These are phyloP conservation scores for Oophaga sylvatica DNA, from an alignment of 2,797 vertebrate species.

Conservation along the genomic window DNA sequence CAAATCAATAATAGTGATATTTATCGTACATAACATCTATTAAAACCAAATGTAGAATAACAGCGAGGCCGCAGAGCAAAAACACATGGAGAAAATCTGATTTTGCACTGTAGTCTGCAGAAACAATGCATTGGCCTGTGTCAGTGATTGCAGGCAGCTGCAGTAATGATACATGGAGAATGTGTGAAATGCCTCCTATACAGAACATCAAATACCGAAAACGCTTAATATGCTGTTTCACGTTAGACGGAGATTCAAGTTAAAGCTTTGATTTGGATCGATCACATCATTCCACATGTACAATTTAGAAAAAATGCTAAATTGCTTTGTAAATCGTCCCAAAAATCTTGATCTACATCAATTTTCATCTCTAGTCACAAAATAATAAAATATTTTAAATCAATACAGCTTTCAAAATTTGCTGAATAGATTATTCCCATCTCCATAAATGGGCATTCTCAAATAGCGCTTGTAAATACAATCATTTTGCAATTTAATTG, in stretches of 20 bases:
- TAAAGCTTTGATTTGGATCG: not conserved
- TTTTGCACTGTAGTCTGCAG: conserved; percentile 4
- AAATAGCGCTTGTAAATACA: too few species aligned
- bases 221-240: not conserved
- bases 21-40: conserved; percentile 32
- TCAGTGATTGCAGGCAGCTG: not conserved
- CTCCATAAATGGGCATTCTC: too few species aligned
- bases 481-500: too few species aligned
- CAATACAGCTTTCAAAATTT: too few species aligned
- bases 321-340: not conserved
- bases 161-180: not conserved
- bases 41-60: conserved; percentile 35
- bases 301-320: not conserved
- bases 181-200: not conserved
- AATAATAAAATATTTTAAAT: too few species aligned
- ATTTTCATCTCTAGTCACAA: too few species aligned
- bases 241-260: not conserved
- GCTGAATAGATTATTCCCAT: too few species aligned
- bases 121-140: conserved; percentile 12
- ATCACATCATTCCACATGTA: not conserved
- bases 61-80: conserved; percentile 21
- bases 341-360: too few species aligned
- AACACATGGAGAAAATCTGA: conserved; percentile 43
- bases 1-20: conserved; percentile 57
- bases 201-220: conserved; percentile 3